Conservation (phyloP, 2,113 vertebrate species). For the Poeciliopsis occidentalis region DNA sequence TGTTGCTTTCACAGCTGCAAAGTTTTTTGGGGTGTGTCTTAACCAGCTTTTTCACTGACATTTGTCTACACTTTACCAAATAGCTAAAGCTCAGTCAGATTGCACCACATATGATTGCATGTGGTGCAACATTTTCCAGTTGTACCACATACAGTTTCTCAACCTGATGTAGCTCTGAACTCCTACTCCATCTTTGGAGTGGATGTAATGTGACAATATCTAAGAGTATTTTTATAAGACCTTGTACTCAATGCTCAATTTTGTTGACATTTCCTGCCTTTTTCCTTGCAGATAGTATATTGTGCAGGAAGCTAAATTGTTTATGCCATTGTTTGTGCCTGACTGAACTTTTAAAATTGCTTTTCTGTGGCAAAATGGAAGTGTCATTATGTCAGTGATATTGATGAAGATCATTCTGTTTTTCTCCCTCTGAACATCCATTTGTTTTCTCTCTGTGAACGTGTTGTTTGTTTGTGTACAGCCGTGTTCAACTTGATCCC, state of each 20-base stretch:
- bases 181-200: background rate
- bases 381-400: constrained; percentile 37
- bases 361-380: constrained; percentile 37
- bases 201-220: no score
- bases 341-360: constrained; percentile 50
- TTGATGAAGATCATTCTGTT: constrained; percentile 31
- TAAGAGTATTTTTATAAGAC: no score
- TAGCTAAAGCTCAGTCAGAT: no score
- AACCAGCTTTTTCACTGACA: no score
- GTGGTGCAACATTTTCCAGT: no score
- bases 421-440: constrained; percentile 15
- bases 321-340: constrained; percentile 3
- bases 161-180: no score
- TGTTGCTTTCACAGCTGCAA: no score
- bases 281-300: constrained; percentile 9
- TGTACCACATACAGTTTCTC: no score
- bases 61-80: no score
- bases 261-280: constrained; percentile 1
- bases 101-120: no score
- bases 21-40: no score
- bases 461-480: constrained; percentile 61
- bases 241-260: background rate
- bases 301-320: constrained; percentile 6
- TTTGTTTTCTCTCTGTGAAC: constrained; percentile 5
- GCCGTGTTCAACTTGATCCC: constrained; percentile 99